Percentiles rank a stretch among this genome's conserved stretches.
Conservation (phyloP, 2,113 vertebrate species). For the Perca fluviatilis region DNA sequence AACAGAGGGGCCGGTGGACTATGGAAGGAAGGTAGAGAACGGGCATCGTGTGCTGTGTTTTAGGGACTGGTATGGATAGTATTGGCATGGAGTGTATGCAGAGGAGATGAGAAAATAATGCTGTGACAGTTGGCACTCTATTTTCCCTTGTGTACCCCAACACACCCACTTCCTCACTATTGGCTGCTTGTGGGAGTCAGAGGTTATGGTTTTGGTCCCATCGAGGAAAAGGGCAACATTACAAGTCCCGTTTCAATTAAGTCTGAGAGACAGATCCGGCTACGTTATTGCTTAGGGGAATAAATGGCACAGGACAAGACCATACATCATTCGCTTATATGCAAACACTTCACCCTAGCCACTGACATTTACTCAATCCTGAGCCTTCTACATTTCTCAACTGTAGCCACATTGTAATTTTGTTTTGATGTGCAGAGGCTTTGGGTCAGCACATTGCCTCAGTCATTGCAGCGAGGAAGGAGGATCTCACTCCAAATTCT, state of each 20-base stretch:
- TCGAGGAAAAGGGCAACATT: slow-evolving; percentile 79
- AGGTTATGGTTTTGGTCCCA: slow-evolving; percentile 86
- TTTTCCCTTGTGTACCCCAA: slow-evolving; percentile 68
- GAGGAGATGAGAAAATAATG: slow-evolving; percentile 74
- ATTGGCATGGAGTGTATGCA: slow-evolving; percentile 38
- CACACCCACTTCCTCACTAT: slow-evolving; percentile 71
- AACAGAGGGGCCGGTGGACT: slow-evolving; percentile 54
- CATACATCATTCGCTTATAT: slow-evolving; percentile 85
- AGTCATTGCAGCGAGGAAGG: slow-evolving; percentile 62
- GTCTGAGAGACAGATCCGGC: slow-evolving; percentile 82
- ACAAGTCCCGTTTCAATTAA: slow-evolving; percentile 89
- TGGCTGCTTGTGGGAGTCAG: slow-evolving; percentile 84
- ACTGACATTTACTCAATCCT: slow-evolving; percentile 85
- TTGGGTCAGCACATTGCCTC: slow-evolving; percentile 76
- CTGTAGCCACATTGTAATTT: slow-evolving; percentile 81
- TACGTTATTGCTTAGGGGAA: slow-evolving; percentile 86
- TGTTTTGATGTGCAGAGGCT: slow-evolving; percentile 79
- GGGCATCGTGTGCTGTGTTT: slow-evolving; percentile 46
- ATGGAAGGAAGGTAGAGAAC: slow-evolving; percentile 43
- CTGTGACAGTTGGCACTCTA: slow-evolving; percentile 75
- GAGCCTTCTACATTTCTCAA: slow-evolving; percentile 75
- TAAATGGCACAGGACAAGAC: slow-evolving; percentile 81
- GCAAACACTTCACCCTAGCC: slow-evolving; percentile 83
- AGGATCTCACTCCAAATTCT: slow-evolving; percentile 68
- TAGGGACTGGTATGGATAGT: slow-evolving; percentile 31